Evolutionary conservation across 1,140 invertebrate species (phyloP).

Genomic region (Hyles vespertilio): DNA sequence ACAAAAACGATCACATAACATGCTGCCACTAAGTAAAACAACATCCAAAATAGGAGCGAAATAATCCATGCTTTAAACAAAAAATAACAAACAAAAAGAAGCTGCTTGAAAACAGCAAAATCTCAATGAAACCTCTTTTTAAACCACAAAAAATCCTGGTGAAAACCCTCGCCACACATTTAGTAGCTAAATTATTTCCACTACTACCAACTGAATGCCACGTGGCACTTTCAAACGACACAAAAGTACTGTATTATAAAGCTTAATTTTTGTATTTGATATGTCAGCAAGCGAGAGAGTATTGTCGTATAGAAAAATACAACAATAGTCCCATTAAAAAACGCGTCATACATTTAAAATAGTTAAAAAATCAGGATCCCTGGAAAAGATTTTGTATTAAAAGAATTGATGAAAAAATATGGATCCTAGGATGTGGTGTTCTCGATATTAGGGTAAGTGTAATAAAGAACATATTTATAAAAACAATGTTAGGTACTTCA

Average conservation of each 20-base stretch:
- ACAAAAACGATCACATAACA: constrained; percentile 22
- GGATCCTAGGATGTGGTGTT: constrained; percentile 20
- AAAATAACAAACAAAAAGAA: constrained; percentile 21
- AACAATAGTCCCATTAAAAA: constrained; percentile 14
- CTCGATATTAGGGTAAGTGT: constrained; percentile 11
- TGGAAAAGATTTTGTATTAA: constrained; percentile 24
- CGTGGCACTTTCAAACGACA: constrained; percentile 9
- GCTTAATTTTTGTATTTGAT: constrained; percentile 26
- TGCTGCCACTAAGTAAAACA: constrained; percentile 29
- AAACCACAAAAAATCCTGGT: constrained; percentile 62
- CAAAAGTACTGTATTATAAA: constrained; percentile 23
- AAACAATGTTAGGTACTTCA: constrained; percentile 8
- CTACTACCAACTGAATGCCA: constrained; percentile 31
- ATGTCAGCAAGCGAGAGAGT: constrained; percentile 23
- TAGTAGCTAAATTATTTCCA: constrained; percentile 30
- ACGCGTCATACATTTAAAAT: constrained; percentile 2
- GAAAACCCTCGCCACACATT: constrained; percentile 29
- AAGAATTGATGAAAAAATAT: constrained; percentile 18
- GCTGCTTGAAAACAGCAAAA: constrained; percentile 55
- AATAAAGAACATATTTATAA: constrained; percentile 3
- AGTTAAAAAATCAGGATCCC: constrained; percentile 29
- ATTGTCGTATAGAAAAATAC: constrained; percentile 18
- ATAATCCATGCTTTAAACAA: constrained; percentile 8
- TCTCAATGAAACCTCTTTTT: constrained; percentile 22
- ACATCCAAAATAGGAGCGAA: constrained; percentile 9